A percentile compares a stretch with the other conserved stretches of the same genome.
Conservation (phyloP, 2,113 vertebrate genomes). For the Sceloporus undulatus region DNA sequence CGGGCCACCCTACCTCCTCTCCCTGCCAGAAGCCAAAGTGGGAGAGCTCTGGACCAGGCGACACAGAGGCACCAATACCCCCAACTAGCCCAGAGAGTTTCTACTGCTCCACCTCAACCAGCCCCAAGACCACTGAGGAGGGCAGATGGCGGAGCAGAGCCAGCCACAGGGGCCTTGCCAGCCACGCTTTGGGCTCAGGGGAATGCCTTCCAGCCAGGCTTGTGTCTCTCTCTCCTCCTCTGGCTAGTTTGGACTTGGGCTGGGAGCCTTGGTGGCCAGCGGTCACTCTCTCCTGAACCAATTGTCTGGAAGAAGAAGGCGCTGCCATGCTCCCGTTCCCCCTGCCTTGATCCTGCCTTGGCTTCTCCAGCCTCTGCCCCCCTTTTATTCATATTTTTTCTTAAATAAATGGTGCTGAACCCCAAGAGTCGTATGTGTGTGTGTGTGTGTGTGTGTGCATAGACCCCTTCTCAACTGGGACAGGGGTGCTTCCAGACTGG, state of each 20-base stretch:
- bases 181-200: neutral
- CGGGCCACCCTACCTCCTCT: too few species aligned
- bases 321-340: neutral
- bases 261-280: neutral
- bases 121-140: neutral
- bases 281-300: too few species aligned
- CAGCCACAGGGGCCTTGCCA: too few species aligned
- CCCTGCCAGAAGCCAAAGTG: neutral
- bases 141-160: too few species aligned
- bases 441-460: neutral
- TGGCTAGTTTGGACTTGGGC: neutral
- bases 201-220: fast-evolving
- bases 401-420: slow-evolving; percentile 41
- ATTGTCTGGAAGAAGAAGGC: neutral
- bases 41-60: too few species aligned
- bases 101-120: neutral
- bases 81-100: too few species aligned
- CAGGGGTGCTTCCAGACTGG: too few species aligned
- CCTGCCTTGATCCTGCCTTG: neutral
- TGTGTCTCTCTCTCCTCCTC: neutral
- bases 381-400: neutral
- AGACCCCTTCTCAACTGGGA: too few species aligned
- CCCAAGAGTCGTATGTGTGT: neutral
- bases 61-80: neutral
- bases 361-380: neutral